Evolutionary conservation across 2,888 invertebrate species (phyloP).

Genomic region (Latrodectus hesperus): DNA sequence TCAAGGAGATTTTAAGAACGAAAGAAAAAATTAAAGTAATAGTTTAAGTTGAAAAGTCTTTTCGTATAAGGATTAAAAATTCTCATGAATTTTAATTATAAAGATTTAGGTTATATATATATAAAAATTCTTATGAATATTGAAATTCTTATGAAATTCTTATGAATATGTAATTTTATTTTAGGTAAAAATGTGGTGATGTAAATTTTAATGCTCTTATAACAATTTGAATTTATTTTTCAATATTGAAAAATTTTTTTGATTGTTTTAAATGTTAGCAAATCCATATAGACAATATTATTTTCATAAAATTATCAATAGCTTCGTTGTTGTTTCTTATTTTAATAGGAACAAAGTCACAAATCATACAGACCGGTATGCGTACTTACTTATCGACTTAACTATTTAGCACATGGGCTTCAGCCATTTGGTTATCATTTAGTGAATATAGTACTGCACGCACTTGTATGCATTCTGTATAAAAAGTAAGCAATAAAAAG

Average conservation of each 20-base stretch:
- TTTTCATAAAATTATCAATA: neutral
- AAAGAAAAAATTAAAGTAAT: no score
- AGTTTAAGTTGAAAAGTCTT: no score
- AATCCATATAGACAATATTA: neutral
- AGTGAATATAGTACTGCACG: slow-evolving; percentile 70
- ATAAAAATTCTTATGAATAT: no score
- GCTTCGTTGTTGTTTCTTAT: neutral
- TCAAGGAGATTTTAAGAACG: no score
- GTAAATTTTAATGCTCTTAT: neutral
- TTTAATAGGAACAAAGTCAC: slow-evolving; percentile 92
- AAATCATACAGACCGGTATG: slow-evolving; percentile 75
- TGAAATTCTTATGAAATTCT: no score
- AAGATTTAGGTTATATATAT: no score
- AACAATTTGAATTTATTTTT: neutral
- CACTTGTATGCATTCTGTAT: slow-evolving; percentile 83
- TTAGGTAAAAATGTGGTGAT: neutral
- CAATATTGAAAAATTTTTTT: neutral
- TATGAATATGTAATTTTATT: no score
- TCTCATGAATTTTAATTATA: no score
- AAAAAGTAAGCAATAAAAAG: slow-evolving; percentile 82
- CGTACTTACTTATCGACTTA: slow-evolving; percentile 71
- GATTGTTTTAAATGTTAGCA: neutral
- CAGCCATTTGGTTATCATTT: slow-evolving; percentile 71
- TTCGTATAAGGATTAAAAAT: no score
- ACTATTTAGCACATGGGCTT: slow-evolving; percentile 71